Conservation (phyloP, 2,113 vertebrate genomes). For the Piaya cayana region DNA sequence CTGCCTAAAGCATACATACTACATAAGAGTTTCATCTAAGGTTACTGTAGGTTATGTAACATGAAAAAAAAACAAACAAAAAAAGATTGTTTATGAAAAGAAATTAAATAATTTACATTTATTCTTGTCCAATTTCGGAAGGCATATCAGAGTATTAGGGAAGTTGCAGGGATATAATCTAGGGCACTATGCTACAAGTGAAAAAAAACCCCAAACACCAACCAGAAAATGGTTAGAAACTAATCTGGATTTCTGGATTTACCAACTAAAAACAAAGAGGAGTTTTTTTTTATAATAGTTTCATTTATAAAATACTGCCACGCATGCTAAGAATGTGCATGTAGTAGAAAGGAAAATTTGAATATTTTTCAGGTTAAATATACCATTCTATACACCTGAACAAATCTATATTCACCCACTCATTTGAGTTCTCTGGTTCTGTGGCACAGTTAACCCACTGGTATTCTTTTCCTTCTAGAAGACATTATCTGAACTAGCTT, state of each 20-base stretch:
- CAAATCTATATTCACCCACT: background rate
- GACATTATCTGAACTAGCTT: background rate
- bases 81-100: background rate
- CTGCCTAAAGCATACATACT: slow-evolving; percentile 55
- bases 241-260: background rate
- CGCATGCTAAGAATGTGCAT: background rate
- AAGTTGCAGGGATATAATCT: background rate
- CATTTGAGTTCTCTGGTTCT: background rate
- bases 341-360: background rate
- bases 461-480: background rate
- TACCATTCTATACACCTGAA: background rate
- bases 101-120: background rate
- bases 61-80: background rate
- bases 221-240: background rate
- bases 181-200: background rate
- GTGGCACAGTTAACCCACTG: background rate
- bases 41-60: background rate
- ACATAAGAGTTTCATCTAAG: slow-evolving; percentile 36
- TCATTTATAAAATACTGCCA: background rate
- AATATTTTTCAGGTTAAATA: background rate
- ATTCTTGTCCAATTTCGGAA: background rate
- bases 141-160: background rate
- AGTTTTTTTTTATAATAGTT: background rate
- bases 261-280: background rate
- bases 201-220: background rate